Percentiles rank a stretch among this genome's conserved stretches.
phyloP scores from a whole-genome alignment of 2,888 invertebrate species.

The Cerastis rubricosa region DNA sequence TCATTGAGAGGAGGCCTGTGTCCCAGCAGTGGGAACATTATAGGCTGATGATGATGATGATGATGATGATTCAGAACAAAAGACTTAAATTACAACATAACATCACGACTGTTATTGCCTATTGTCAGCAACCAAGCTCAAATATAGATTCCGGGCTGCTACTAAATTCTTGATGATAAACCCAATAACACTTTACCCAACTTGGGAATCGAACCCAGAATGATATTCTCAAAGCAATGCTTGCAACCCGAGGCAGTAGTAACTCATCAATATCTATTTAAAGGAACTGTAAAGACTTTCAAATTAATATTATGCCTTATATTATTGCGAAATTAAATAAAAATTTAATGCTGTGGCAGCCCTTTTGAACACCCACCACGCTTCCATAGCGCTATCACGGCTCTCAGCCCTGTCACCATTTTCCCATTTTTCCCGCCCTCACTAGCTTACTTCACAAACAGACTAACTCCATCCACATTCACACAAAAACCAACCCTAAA shows the following conservation, averaged over 20 bases:
- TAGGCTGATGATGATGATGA: too few species aligned
- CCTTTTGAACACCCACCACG: constrained; percentile 81
- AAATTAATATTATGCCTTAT: background rate
- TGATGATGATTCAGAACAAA: too few species aligned
- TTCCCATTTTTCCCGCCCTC: constrained; percentile 87
- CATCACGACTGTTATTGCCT: too few species aligned
- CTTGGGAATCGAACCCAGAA: background rate
- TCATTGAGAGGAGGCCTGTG: too few species aligned
- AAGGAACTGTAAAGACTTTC: background rate
- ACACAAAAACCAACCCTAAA: constrained; percentile 48
- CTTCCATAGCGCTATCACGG: constrained; percentile 89
- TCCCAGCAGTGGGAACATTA: too few species aligned
- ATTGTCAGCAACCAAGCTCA: too few species aligned
- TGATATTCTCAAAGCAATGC: background rate
- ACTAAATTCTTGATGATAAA: too few species aligned
- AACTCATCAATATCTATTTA: background rate
- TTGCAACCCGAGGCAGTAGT: background rate
- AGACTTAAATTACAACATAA: too few species aligned
- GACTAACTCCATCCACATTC: constrained; percentile 34
- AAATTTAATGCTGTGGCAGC: constrained; percentile 66
- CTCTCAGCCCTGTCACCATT: constrained; percentile 89
- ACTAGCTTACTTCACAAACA: constrained; percentile 60
- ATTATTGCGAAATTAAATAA: background rate
- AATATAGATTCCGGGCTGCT: too few species aligned
- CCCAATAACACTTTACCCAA: too few species aligned